Evolutionary conservation across 2,888 invertebrate species (phyloP), one percentile per base, ranked within the genome.

Genomic region (Drosophila pseudotalamancana): DNA sequence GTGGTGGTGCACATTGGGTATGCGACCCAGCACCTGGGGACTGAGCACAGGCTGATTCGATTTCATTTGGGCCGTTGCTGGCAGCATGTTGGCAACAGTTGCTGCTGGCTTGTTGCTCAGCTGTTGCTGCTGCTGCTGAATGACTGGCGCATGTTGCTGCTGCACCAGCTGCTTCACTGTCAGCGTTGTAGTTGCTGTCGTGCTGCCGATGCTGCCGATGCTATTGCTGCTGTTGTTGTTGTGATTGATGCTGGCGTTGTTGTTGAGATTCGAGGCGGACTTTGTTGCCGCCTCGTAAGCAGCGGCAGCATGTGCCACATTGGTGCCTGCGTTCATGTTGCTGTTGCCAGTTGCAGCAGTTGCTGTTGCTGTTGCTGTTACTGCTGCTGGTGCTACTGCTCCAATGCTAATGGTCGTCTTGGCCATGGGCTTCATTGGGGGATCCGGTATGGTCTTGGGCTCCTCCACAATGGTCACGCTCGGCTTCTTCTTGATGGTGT

Each of bases 401-500:
- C 87, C 72, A 46, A 88, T 85, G 51, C 61, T 87, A 37, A 88
- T 87, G n/a, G 88, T 87, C 1, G 88, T 84, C 27, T 87, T 84
- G 29, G 67, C 64, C 73, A 64, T 53, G 40, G 73, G 71, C 54
- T 85, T 72, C 6, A 54, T 23, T 32, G 85, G 79, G 46, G 64
- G 77, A 61, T 86, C 83, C 16, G 89, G 85, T 66, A 86, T 88
- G 19, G 87, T 88, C 71, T 85, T 89, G 31, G 87, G 87, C 60
- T 84, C 87, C 50, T 89, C 89, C 16, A 89, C 85, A 66, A 90
- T 90, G n/a, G 90, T 90, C 1, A 90, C 88, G 11, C 75, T 80
- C 1, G 90, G 90, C 61, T 90, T 91, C 64, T 91, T 91, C 57
- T 91, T 91, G 32, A 90, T 91, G 5, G 90, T 91, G 40, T 91